Evolutionary conservation across 2,888 invertebrate genomes (phyloP).

Genomic region (Mythimna lalbum): DNA sequence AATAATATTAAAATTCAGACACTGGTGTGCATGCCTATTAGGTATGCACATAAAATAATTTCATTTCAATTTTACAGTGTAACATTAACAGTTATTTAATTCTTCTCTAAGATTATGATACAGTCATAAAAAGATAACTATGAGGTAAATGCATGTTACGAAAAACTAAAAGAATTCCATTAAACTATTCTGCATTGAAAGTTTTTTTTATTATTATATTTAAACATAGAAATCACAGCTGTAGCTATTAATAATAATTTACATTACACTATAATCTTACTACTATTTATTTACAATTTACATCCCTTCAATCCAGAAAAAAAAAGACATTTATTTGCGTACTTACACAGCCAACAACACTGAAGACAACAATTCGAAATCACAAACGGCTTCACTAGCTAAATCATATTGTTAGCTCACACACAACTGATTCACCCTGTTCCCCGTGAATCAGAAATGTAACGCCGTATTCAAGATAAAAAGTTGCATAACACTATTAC

Average conservation of each 20-base stretch:
- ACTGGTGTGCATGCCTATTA: no score
- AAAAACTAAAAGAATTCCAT: not conserved
- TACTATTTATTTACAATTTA: constrained; percentile 21
- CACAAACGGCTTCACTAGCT: no score
- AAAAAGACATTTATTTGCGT: no score
- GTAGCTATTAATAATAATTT: not conserved
- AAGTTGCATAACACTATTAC: not conserved
- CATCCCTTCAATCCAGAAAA: not conserved
- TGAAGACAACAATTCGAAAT: no score
- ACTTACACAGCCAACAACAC: no score
- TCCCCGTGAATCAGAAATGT: not conserved
- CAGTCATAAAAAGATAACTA: not conserved
- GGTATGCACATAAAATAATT: no score
- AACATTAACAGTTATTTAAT: not conserved
- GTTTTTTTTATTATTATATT: not conserved
- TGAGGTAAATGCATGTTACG: constrained; percentile 11
- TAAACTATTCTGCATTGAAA: not conserved
- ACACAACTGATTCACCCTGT: no score
- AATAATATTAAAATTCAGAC: no score
- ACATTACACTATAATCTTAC: not conserved
- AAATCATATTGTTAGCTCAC: no score
- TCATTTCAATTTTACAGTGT: not conserved
- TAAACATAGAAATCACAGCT: constrained; percentile 10
- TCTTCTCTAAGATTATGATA: not conserved
- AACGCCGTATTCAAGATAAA: not conserved